phyloP scores from a whole-genome alignment of 2,113 vertebrate species.

The Macquaria ambigua region DNA sequence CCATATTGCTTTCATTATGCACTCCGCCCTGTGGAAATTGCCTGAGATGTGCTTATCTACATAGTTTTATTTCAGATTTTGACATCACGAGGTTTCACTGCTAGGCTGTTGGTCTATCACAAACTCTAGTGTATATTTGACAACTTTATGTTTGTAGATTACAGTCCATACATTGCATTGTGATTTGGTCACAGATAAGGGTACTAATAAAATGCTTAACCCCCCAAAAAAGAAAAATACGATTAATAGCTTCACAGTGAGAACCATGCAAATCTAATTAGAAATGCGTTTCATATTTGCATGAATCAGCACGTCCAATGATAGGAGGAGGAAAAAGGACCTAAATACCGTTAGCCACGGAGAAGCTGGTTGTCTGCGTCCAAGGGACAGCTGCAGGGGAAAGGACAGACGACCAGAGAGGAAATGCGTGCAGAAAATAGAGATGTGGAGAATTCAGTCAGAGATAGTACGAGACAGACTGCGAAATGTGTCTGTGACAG shows the following conservation, averaged over 20 bases:
- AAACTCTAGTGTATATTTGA: constrained; percentile 21
- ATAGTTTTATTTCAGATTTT: constrained; percentile 13
- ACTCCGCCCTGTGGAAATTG: constrained; percentile 3
- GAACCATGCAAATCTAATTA: too few relatives aligned
- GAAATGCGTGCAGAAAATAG: neutral
- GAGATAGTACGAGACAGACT: too few relatives aligned
- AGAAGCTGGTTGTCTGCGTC: neutral
- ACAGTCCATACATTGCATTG: neutral
- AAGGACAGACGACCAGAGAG: neutral
- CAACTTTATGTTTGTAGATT: constrained; percentile 10
- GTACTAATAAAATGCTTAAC: neutral
- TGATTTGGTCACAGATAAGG: neutral
- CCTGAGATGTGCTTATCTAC: constrained; percentile 19
- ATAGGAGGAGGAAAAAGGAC: neutral
- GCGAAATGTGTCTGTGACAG: neutral
- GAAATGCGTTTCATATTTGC: too few relatives aligned
- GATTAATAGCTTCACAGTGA: too few relatives aligned
- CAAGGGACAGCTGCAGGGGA: neutral
- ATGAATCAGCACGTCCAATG: too few relatives aligned
- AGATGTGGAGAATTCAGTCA: too few relatives aligned
- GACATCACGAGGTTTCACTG: neutral
- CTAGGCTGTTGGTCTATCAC: constrained; percentile 6
- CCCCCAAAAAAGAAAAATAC: too few relatives aligned
- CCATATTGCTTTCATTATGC: constrained; percentile 33
- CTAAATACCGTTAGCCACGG: neutral